Evolutionary conservation across 2,113 vertebrate genomes (phyloP), one percentile per base, ranked within the genome.

Genomic region (Talpa occidentalis): DNA sequence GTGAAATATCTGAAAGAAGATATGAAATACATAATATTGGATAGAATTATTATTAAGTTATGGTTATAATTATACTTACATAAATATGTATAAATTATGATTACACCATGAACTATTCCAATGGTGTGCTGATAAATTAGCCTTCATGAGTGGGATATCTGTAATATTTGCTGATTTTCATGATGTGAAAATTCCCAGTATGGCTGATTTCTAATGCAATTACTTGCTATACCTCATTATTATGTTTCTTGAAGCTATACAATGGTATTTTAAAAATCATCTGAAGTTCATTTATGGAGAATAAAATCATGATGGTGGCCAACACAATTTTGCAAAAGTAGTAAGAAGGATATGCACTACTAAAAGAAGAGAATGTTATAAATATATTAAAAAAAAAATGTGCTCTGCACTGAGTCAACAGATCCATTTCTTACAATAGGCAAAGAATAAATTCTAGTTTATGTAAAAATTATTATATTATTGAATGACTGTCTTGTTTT

Each of bases 291-390:
- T 54, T 77, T 82, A 88, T 37, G 40, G 40, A 88, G 76, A 74
- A 70, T 72, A 70, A 64, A 83, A 32, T 72, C 42, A 21, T 30
- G 21, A 70, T 32, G n/a, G 4, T 56, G 88, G 42, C 12, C 90
- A 88, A 15, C 35, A 60, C 26, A 83, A 62, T 28, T 92, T 83
- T 70, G 35, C 54, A 77, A 91, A 91, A 78, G n/a, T 77, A 80
- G n/a, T 54, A 37, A 87, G 24, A 4, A 82, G 35, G 12, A 32
- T 6, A 81, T 60, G 52, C 9, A 56, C 6, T 54, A 26, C 16
- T 82, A 24, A 54, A 44, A 90, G 6, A 32, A 67, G 83, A 79
- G 7, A 32, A 28, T 44, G 28, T 90, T 85, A 52, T 79, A 81
- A 88, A 92, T 62, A 15, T 66, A 28, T 15, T 21, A 64, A 6